Base-by-base conservation (phyloP, 2,113 vertebrate species). In the Stigmatopora nigra region DNA sequence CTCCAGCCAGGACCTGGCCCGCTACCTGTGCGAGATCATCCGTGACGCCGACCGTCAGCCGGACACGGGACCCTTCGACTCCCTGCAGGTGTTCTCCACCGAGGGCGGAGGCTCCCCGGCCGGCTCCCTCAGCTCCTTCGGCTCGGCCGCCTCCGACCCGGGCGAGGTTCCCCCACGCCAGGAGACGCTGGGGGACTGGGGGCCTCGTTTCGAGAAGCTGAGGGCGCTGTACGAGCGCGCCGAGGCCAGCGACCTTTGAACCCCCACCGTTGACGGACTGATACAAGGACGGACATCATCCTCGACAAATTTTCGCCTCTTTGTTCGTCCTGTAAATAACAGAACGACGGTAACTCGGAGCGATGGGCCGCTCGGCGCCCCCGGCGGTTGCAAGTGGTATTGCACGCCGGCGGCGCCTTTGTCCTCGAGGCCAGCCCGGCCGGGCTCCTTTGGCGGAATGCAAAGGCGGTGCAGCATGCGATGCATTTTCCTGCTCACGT, bases 181-280 rank as follows among this genome's bases (percentile, higher is more conserved):
- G 45, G 89, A 91, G 5, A 85, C 89, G 10, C 88, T 94, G 0
- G 86, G 75, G 57, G 89, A 91, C 19, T 94, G 94, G 93, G 92
- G 93, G 46, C 91, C 92, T 0, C 91, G 93, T 71, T 94, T 93
- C 20, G 89, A 91, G 78, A 93, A 91, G 72, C 87, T 94, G 61
- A 87, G 90, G 61, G 90, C 91, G 25, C 88, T 92, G 57, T 92
- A 92, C 1, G 91, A 92, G 78, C 82, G 77, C 25, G 88, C 90
- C 0, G 90, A 90, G 75, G 82, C 84, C 17, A 90, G 89, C 49
- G 84, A 92, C 62, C 68, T 90, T 52, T 93, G 78, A 92, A 72
- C 52, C 36, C 66, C 2, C 56, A 1, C 25, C 25, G 3, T 2
- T 31, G 25, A 31, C 25, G 25, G 25, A 31, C 25, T 1, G 25